phyloP scores from a whole-genome alignment of 2,113 vertebrate species.

The Chionodraco myersi region DNA sequence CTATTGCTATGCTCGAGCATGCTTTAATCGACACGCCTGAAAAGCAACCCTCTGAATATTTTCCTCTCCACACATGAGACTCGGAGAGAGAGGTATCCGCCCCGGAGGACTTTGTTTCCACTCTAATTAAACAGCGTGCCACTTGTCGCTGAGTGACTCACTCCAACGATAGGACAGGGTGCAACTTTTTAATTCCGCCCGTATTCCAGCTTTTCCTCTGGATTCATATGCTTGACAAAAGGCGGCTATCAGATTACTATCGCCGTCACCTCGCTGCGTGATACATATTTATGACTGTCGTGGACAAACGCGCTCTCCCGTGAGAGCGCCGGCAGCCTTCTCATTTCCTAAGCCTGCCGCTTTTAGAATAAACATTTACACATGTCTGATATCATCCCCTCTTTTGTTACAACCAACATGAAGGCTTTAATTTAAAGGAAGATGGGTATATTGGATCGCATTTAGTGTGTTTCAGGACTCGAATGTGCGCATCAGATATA shows the following conservation, averaged over 20 bases:
- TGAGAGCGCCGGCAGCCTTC: constrained; percentile 45
- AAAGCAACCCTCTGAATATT: constrained; percentile 71
- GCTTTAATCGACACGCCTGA: constrained; percentile 54
- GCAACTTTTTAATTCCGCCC: constrained; percentile 55
- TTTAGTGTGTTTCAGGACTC: constrained; percentile 31
- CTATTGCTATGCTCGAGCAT: constrained; percentile 58
- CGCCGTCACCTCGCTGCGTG: constrained; percentile 54
- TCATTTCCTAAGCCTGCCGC: constrained; percentile 74
- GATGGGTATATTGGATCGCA: constrained; percentile 43
- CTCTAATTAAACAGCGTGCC: constrained; percentile 62
- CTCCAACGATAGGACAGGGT: constrained; percentile 34
- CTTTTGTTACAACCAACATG: constrained; percentile 64
- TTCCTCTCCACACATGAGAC: constrained; percentile 71
- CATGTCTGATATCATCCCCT: constrained; percentile 66
- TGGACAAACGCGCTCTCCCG: constrained; percentile 55
- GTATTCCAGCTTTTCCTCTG: constrained; percentile 25
- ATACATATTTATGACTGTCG: constrained; percentile 80
- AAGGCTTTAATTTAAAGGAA: constrained; percentile 64
- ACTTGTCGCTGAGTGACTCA: constrained; percentile 55
- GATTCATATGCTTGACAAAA: constrained; percentile 61
- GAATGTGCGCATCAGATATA: constrained; percentile 58
- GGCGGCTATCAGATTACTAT: constrained; percentile 65
- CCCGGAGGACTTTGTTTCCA: constrained; percentile 56
- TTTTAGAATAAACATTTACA: constrained; percentile 62
- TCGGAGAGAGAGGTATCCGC: not conserved